phyloP scores from a whole-genome alignment of 2,888 invertebrate genomes.

The Caenorhabditis sp. region DNA sequence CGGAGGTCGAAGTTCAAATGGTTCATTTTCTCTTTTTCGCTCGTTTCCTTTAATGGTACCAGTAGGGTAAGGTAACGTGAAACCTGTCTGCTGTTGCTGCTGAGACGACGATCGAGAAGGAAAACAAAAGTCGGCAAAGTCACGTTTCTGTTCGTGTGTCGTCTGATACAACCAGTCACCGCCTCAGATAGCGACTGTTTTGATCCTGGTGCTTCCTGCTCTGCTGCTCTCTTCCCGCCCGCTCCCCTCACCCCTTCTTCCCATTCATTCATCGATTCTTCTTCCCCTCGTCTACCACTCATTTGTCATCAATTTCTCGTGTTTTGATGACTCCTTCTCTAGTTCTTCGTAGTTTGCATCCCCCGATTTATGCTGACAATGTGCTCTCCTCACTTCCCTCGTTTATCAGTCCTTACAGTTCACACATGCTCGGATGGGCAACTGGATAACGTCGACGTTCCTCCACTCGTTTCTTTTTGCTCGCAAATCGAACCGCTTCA shows the following conservation, averaged over 20 bases:
- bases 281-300: neutral
- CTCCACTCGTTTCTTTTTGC: slow-evolving; percentile 38
- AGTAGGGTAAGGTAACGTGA: neutral
- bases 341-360: slow-evolving; percentile 27
- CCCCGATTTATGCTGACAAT: slow-evolving; percentile 32
- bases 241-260: neutral
- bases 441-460: slow-evolving; percentile 62
- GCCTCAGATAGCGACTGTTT: slow-evolving; percentile 1
- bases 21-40: neutral
- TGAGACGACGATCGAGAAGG: neutral
- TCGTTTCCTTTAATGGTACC: neutral
- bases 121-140: slow-evolving; percentile 17
- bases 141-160: slow-evolving; percentile 6
- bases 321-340: slow-evolving; percentile 27
- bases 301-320: slow-evolving; percentile 39
- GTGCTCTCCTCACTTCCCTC: too few species aligned
- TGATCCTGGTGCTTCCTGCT: neutral
- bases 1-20: slow-evolving; percentile 1
- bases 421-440: slow-evolving; percentile 57
- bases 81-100: neutral
- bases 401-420: neutral
- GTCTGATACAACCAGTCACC: slow-evolving; percentile 1
- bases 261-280: neutral
- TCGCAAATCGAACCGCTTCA: slow-evolving; percentile 11
- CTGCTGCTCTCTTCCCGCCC: neutral